Evolutionary conservation across 2,888 invertebrate species (phyloP).

Genomic region (Eudemis profundana): DNA sequence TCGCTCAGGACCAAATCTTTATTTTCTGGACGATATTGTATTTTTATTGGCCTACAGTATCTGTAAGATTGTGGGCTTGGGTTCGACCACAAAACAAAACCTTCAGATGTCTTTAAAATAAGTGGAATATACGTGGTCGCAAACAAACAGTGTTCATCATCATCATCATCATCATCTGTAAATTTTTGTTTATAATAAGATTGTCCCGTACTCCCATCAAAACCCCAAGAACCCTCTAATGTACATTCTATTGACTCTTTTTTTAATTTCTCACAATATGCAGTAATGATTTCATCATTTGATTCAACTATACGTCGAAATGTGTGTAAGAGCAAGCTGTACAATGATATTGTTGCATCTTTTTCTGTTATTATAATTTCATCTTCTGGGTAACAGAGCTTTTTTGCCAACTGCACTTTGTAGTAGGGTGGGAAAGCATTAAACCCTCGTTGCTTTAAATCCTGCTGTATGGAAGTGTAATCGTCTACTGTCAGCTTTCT

Average conservation of each 20-base stretch:
- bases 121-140: slow-evolving; percentile 14
- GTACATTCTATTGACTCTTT: not conserved
- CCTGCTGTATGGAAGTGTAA: slow-evolving; percentile 15
- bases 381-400: slow-evolving; percentile 6
- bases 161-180: not conserved
- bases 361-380: not conserved
- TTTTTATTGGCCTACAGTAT: slow-evolving; percentile 1
- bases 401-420: slow-evolving; percentile 18
- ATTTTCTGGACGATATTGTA: not conserved
- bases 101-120: slow-evolving; percentile 8
- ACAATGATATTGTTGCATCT: slow-evolving; percentile 12
- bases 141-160: slow-evolving; percentile 12
- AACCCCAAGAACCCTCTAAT: slow-evolving; percentile 15
- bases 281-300: slow-evolving; percentile 4
- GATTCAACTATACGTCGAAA: slow-evolving; percentile 10
- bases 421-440: slow-evolving; percentile 29
- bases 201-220: slow-evolving; percentile 4
- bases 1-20: not conserved
- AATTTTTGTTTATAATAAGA: slow-evolving; percentile 8
- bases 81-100: slow-evolving; percentile 14
- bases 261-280: not conserved
- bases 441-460: slow-evolving; percentile 28
- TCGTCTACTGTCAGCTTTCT: slow-evolving; percentile 32
- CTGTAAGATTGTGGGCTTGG: slow-evolving; percentile 8
- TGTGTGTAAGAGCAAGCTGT: slow-evolving; percentile 5